Evolutionary conservation across 2,797 vertebrate genomes (phyloP), one percentile per base, ranked within the genome.

Genomic region (Poecilia picta): DNA sequence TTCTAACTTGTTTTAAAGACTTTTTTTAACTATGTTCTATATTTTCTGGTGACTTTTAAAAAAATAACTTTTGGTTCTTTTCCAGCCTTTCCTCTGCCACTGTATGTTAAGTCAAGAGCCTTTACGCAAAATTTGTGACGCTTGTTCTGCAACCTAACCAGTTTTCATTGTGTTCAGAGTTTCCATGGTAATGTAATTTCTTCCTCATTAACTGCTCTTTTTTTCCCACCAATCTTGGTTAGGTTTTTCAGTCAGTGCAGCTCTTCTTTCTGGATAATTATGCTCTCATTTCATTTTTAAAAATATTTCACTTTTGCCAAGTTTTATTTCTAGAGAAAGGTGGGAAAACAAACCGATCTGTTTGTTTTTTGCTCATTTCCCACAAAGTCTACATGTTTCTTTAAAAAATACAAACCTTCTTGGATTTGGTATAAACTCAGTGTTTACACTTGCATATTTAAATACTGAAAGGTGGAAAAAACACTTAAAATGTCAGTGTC

Each of bases 121-220:
- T 76, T 87, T 77, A 82, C 82, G 72, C 75, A 80, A 88, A 86
- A 82, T 77, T 76, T 76, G 72, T 81, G 68, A 88, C 86, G 85
- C 79, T 45, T 39, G 7, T 74, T 87, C 74, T 47, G 86, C 73
- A 12, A 76, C 75, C 75, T 88, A 87, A 88, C 86, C 88, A 74
- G 62, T 94, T 91, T 87, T 90, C 82, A 89, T 92, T 93, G 87
- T 92, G 68, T 87, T 85, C 83, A 70, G 79, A 80, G 89, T 90
- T 87, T 85, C 90, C 89, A 91, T 92, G 87, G 91, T 74, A 86
- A 92, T 86, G 70, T 84, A 71, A 90, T 91, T 89, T 93, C 90
- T 90, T 90, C 83, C 89, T 89, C 83, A 88, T 83, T 88, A 91
- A 86, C 83, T 83, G 83, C 78, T 86, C 87, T 87, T 86, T 92